These are phyloP conservation scores for Turdus rufiventris DNA, from an alignment of 2,113 vertebrate species.

Conservation along the genomic window DNA sequence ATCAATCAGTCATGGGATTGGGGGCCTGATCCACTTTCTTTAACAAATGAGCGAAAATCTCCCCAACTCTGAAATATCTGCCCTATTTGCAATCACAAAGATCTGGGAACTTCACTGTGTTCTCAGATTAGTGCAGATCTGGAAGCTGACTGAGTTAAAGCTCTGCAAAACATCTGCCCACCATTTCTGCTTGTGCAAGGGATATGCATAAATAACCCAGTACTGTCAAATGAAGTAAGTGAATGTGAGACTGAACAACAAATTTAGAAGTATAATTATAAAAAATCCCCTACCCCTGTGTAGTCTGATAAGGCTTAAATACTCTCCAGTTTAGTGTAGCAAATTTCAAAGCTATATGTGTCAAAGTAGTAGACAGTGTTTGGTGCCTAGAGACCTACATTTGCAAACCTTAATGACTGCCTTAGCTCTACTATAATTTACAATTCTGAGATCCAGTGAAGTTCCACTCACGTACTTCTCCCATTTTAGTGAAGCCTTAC, in stretches of 20 bases:
- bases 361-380: not conserved
- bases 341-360: not conserved
- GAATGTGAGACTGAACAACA: not conserved
- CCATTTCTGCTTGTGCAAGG: not conserved
- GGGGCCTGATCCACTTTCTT: not conserved
- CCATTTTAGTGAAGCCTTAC: not conserved
- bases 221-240: not conserved
- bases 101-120: not conserved
- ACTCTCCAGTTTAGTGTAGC: not conserved
- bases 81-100: not conserved
- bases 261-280: not conserved
- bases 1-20: not conserved
- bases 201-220: not conserved
- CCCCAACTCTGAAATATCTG: not conserved
- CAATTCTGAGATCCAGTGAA: not conserved
- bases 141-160: not conserved
- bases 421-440: not conserved
- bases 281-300: not conserved
- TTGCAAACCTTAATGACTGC: not conserved
- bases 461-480: not conserved
- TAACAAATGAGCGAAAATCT: not conserved
- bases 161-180: not conserved
- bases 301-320: not conserved
- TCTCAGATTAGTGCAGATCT: not conserved
- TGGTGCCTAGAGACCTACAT: not conserved